Conservation (phyloP, 2,797 vertebrate species). For the Chelon labrosus region DNA sequence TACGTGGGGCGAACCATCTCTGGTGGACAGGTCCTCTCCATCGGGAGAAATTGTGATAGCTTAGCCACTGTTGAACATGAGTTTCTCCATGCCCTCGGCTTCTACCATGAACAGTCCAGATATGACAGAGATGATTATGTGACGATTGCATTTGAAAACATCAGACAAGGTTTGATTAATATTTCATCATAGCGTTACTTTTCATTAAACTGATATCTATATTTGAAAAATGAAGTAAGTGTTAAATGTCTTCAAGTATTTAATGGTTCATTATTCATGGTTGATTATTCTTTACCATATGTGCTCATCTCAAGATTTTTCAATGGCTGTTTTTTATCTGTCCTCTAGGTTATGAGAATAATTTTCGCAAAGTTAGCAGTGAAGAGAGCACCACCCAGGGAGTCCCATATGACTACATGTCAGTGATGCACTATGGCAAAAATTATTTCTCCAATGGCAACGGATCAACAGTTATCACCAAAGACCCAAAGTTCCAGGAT, state of each 20-base stretch:
- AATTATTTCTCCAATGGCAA: constrained; percentile 81
- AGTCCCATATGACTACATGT: constrained; percentile 78
- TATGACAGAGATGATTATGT: constrained; percentile 90
- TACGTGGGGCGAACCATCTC: constrained; percentile 71
- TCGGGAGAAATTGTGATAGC: constrained; percentile 84
- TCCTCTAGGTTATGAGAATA: background rate
- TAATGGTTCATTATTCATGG: background rate
- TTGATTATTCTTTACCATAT: background rate
- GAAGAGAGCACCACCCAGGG: constrained; percentile 66
- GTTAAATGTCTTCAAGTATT: no score
- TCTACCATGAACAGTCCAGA: constrained; percentile 93
- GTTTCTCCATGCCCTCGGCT: constrained; percentile 91
- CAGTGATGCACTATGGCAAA: constrained; percentile 88
- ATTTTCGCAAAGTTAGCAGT: constrained; percentile 16
- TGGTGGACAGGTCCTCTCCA: constrained; percentile 83
- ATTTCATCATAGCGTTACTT: background rate
- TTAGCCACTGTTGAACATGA: constrained; percentile 86
- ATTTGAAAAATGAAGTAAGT: no score
- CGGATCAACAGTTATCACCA: constrained; percentile 88
- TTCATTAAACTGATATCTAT: background rate
- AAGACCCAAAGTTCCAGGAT: constrained; percentile 81
- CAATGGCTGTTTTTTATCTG: background rate
- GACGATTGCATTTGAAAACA: constrained; percentile 84
- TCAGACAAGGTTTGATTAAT: constrained; percentile 77
- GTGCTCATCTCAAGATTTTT: no score